phyloP scores from a whole-genome alignment of 2,888 invertebrate genomes.

The Dryocosmus kuriphilus region DNA sequence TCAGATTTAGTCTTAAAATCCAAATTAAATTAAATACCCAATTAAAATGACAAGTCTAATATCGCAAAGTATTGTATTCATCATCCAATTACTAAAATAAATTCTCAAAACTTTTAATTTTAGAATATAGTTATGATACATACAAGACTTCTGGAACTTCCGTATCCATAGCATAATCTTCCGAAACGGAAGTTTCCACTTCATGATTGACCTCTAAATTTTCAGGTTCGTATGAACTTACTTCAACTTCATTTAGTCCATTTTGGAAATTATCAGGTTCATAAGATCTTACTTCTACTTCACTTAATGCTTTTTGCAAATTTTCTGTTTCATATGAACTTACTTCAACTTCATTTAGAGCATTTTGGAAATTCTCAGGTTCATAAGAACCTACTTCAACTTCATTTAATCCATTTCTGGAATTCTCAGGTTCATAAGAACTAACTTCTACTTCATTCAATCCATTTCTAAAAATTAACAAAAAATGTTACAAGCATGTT shows the following conservation, averaged over 20 bases:
- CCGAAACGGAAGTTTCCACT: background rate
- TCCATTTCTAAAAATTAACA: conserved; percentile 9
- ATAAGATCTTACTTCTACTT: background rate
- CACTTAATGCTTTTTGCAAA: too few species aligned
- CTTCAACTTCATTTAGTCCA: too few species aligned
- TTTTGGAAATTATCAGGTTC: background rate
- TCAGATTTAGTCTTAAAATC: background rate
- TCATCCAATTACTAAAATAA: background rate
- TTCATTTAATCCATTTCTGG: too few species aligned
- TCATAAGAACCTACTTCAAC: background rate
- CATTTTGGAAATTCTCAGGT: background rate
- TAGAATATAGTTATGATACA: background rate
- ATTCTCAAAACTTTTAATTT: background rate
- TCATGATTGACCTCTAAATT: background rate
- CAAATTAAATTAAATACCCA: background rate
- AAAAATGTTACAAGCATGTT: background rate
- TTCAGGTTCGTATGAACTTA: background rate
- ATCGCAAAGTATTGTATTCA: background rate
- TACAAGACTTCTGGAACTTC: background rate
- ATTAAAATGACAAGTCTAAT: background rate
- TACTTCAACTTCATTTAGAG: too few species aligned
- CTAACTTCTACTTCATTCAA: conserved; percentile 22
- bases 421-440: background rate
- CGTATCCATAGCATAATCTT: background rate
- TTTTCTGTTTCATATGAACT: background rate